These are phyloP conservation scores for Unio delphinus DNA, from an alignment of 2,888 invertebrate genomes.

Conservation along the genomic window DNA sequence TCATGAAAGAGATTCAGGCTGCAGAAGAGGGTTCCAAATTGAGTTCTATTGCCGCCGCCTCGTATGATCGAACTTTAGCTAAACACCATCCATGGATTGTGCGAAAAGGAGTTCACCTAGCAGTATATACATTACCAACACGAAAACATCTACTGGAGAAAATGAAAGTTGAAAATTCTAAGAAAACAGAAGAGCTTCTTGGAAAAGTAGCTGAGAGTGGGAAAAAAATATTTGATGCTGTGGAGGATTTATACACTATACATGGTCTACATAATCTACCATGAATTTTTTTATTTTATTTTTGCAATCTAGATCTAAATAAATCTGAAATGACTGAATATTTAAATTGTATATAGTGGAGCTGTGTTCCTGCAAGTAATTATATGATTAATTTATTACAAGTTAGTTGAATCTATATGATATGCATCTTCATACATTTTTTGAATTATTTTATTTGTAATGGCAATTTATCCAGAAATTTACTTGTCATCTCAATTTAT, in stretches of 20 bases:
- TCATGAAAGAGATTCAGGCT: constrained; percentile 80
- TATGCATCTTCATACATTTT: no score
- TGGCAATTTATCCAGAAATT: no score
- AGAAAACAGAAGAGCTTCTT: constrained; percentile 31
- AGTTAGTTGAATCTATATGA: no score
- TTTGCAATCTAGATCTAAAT: neutral
- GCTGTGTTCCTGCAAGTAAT: no score
- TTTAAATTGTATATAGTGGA: no score
- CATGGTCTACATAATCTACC: constrained; percentile 52
- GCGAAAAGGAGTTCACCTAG: constrained; percentile 79
- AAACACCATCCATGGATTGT: constrained; percentile 91
- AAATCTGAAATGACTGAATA: neutral
- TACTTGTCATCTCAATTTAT: no score
- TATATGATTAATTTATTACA: no score
- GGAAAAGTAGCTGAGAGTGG: constrained; percentile 31
- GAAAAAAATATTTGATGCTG: constrained; percentile 42
- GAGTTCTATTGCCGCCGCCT: constrained; percentile 79
- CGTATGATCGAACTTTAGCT: constrained; percentile 88
- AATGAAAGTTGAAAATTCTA: constrained; percentile 41
- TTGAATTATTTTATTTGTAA: no score
- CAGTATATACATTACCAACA: constrained; percentile 89
- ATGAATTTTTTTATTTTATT: constrained; percentile 15
- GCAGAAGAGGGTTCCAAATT: constrained; percentile 63
- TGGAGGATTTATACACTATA: constrained; percentile 50
- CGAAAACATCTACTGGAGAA: constrained; percentile 77